These are phyloP conservation scores for Myotis pilosus DNA, from an alignment of 2,797 vertebrate genomes.

Conservation along the genomic window DNA sequence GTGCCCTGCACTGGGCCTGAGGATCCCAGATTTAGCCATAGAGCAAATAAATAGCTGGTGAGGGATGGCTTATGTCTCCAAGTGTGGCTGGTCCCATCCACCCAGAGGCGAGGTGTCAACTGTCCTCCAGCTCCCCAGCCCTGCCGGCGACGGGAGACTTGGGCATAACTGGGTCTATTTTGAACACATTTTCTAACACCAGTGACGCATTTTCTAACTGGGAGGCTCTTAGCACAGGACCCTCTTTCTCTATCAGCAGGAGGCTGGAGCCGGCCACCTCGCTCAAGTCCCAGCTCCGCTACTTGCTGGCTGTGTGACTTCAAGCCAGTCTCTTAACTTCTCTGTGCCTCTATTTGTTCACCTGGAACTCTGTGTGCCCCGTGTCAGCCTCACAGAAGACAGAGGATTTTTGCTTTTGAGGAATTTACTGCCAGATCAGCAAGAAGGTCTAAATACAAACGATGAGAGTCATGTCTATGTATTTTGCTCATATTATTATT, in stretches of 20 bases:
- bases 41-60: background rate
- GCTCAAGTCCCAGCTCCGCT: background rate
- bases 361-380: background rate
- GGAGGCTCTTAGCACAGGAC: no score
- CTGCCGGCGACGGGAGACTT: background rate
- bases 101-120: background rate
- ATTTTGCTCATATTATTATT: no score
- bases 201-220: no score
- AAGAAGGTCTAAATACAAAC: background rate
- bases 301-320: background rate
- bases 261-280: background rate
- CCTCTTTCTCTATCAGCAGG: background rate
- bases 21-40: background rate
- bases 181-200: background rate
- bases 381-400: background rate
- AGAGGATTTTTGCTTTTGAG: background rate
- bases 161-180: background rate
- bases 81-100: background rate
- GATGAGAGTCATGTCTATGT: background rate
- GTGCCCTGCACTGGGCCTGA: background rate
- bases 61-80: background rate
- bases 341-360: background rate
- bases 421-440: background rate
- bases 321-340: background rate
- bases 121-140: background rate